Conservation (phyloP, 2,113 vertebrate species). For the Callaeas wilsoni region DNA sequence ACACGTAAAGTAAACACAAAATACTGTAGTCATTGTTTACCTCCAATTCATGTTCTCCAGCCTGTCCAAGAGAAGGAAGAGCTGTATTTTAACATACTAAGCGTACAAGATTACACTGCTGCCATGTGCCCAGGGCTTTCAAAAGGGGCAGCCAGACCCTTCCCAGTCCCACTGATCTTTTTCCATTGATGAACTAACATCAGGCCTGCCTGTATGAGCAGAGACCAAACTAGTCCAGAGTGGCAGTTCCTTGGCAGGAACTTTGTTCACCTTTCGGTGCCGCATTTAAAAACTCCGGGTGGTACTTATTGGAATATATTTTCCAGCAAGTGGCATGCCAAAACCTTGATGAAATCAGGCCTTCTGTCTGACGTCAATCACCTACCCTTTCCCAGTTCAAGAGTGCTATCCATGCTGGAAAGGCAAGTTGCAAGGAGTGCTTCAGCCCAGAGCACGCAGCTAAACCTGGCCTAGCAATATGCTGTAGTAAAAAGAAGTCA, state of each 20-base stretch:
- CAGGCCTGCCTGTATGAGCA: background rate
- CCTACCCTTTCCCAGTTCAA: background rate
- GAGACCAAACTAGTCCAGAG: background rate
- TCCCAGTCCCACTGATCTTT: background rate
- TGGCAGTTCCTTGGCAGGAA: slow-evolving; percentile 34
- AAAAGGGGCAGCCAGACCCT: background rate
- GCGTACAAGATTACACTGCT: background rate
- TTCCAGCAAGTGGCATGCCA: slow-evolving; percentile 52
- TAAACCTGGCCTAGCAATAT: background rate
- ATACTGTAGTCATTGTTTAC: background rate
- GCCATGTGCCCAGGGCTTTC: background rate
- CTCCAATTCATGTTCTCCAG: background rate
- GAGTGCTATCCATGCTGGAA: background rate
- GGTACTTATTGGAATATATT: slow-evolving; percentile 21
- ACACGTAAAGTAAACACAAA: background rate
- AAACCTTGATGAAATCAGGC: slow-evolving; percentile 30
- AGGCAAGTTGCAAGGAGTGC: background rate
- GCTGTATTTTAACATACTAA: background rate
- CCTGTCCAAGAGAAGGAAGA: background rate
- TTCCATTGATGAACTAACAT: background rate
- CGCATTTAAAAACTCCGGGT: slow-evolving; percentile 14
- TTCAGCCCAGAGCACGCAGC: background rate
- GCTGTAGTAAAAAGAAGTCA: background rate
- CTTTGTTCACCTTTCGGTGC: slow-evolving; percentile 11
- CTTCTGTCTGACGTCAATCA: slow-evolving; percentile 56